A percentile compares a stretch with the other conserved stretches of the same genome.
Evolutionary conservation across 2,797 vertebrate genomes (phyloP).

Genomic region (Mus caroli): DNA sequence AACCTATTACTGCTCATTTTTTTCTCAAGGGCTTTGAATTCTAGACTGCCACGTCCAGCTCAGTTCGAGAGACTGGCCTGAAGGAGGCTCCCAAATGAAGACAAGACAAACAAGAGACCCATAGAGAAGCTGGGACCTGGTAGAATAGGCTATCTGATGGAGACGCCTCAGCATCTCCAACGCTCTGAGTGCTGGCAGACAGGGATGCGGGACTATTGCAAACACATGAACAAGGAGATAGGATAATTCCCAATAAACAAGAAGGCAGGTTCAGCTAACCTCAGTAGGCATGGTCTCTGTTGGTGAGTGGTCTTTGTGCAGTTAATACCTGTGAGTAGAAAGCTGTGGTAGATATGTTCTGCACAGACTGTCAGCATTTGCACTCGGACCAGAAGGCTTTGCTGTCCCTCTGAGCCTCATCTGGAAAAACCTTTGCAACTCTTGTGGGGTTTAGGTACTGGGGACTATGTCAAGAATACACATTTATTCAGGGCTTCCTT

Average conservation of each 20-base stretch:
- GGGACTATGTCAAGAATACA: background rate
- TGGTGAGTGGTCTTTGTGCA: background rate
- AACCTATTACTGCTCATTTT: background rate
- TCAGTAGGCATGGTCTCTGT: background rate
- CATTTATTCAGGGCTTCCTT: background rate
- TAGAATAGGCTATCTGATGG: background rate
- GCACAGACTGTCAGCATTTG: background rate
- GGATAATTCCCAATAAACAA: background rate
- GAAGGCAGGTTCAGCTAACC: background rate
- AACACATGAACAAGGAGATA: background rate
- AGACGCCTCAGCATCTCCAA: background rate
- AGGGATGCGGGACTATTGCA: background rate
- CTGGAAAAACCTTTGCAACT: background rate
- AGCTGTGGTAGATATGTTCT: background rate
- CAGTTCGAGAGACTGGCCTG: too few species aligned
- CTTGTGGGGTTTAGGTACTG: background rate
- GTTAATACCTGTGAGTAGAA: background rate
- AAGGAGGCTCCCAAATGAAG: background rate
- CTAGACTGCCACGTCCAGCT: background rate
- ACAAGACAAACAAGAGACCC: too few species aligned
- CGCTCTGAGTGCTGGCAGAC: background rate
- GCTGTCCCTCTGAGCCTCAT: background rate
- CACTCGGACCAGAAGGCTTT: background rate
- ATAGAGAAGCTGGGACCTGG: background rate
- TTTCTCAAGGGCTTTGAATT: background rate